Evolutionary conservation across 2,888 invertebrate genomes (phyloP).

Genomic region (Penaeus monodon): DNA sequence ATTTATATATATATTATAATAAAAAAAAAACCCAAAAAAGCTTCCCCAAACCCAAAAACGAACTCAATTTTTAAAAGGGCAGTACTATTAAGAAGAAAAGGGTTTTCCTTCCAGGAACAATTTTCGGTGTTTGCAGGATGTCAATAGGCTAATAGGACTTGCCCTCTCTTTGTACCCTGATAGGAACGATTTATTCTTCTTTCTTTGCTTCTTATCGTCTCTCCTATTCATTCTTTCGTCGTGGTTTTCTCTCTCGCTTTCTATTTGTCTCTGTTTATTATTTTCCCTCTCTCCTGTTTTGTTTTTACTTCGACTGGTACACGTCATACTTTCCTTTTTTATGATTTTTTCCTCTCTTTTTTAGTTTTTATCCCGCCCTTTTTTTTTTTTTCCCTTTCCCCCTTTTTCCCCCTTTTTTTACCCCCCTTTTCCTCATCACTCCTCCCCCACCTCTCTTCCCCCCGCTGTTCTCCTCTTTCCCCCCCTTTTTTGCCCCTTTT

Average conservation of each 20-base stretch:
- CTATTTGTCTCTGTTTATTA: too few species aligned
- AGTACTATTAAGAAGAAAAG: background rate
- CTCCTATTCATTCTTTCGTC: background rate
- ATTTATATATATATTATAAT: too few species aligned
- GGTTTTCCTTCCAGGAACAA: conserved; percentile 1
- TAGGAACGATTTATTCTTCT: background rate
- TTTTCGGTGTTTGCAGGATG: background rate
- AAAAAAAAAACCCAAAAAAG: too few species aligned
- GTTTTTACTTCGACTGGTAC: too few species aligned
- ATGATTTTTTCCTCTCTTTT: too few species aligned
- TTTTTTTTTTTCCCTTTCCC: background rate
- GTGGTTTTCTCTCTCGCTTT: background rate
- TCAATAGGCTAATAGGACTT: background rate
- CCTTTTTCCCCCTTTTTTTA: too few species aligned
- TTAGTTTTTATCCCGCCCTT: too few species aligned
- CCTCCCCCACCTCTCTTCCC: too few species aligned
- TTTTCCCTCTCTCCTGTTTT: too few species aligned
- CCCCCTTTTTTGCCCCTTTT: background rate
- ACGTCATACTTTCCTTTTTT: too few species aligned
- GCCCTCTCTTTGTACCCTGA: background rate
- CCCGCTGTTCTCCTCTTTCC: background rate
- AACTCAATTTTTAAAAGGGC: background rate
- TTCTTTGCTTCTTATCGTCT: background rate
- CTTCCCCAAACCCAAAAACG: background rate
- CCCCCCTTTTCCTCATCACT: too few species aligned